Evolutionary conservation across 2,888 invertebrate genomes (phyloP), one percentile per base, ranked within the genome.

Genomic region (Drosophila ezoana): DNA sequence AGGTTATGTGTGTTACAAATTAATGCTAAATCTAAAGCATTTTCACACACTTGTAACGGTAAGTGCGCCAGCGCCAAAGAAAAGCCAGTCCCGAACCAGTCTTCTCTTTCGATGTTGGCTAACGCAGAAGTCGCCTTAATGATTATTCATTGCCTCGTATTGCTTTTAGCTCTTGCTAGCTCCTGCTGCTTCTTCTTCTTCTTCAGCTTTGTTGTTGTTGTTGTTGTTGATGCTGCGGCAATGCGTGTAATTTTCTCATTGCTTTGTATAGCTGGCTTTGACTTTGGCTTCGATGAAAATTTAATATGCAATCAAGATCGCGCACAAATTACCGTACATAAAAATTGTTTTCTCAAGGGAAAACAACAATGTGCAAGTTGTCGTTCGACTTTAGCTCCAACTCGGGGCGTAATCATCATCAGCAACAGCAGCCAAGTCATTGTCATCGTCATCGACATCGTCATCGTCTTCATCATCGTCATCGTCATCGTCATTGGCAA

Each of bases 241-340:
- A 86, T 85, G 87, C 85, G 85, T 87, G 85, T 86, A 85, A 87
- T 85, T 85, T 87, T 85, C 85, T 87, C 87, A 85, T 81, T 84
- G 87, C 86, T 57, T 40, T 33, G 14, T 52, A 23, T 23, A 37
- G 72, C 47, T 72, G 75, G 76, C 75, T 76, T 72, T 72, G 76
- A 72, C 76, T 76, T 76, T 72, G 75, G 72, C 76, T 76, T 76
- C 75, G 76, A 76, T 76, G 76, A 76, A 81, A 79, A 83, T 86
- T 87, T 87, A 87, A 87, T 87, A 82, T 89, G 87, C 84, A 86
- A 83, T 87, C 89, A 87, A 85, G 89, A 88, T 88, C 85, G 78
- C 86, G 87, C 85, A 81, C 85, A 87, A 85, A 83, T 85, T 83
- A 87, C 80, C 76, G 87, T 84, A 80, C 79, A 87, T 79, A 78